Conservation (phyloP, 2,888 invertebrate genomes). For the Megamerina dolium region DNA sequence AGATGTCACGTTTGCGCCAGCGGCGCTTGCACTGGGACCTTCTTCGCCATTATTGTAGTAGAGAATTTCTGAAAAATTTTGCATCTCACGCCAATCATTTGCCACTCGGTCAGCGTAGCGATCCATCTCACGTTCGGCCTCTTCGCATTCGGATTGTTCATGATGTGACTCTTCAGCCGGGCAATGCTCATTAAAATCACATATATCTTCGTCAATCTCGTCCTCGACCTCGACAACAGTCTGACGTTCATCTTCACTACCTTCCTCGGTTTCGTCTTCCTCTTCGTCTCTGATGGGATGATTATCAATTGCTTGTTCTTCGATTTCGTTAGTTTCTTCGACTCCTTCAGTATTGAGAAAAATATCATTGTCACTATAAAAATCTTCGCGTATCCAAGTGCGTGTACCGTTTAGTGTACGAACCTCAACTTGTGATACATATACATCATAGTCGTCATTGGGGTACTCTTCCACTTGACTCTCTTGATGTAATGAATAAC, state of each 20-base stretch:
- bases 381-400: slow-evolving; percentile 38
- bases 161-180: slow-evolving; percentile 46
- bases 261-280: slow-evolving; percentile 34
- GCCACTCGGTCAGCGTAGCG: slow-evolving; percentile 37
- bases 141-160: slow-evolving; percentile 46
- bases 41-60: slow-evolving; percentile 26
- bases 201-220: slow-evolving; percentile 45
- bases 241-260: slow-evolving; percentile 45
- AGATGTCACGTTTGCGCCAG: slow-evolving; percentile 3
- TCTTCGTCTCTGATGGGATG: slow-evolving; percentile 2
- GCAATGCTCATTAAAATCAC: slow-evolving; percentile 42
- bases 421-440: slow-evolving; percentile 39
- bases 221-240: slow-evolving; percentile 47
- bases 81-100: slow-evolving; percentile 39
- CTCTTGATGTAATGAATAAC: slow-evolving; percentile 44
- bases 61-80: slow-evolving; percentile 22
- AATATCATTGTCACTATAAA: slow-evolving; percentile 28
- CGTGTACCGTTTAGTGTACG: slow-evolving; percentile 34
- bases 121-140: slow-evolving; percentile 44
- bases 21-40: slow-evolving; percentile 37
- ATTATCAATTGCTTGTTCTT: neutral
- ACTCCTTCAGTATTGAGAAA: slow-evolving; percentile 3
- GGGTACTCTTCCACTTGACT: slow-evolving; percentile 43
- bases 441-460: slow-evolving; percentile 35
- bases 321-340: slow-evolving; percentile 8